Conservation (phyloP, 2,113 vertebrate species). For the Chrysemys picta region DNA sequence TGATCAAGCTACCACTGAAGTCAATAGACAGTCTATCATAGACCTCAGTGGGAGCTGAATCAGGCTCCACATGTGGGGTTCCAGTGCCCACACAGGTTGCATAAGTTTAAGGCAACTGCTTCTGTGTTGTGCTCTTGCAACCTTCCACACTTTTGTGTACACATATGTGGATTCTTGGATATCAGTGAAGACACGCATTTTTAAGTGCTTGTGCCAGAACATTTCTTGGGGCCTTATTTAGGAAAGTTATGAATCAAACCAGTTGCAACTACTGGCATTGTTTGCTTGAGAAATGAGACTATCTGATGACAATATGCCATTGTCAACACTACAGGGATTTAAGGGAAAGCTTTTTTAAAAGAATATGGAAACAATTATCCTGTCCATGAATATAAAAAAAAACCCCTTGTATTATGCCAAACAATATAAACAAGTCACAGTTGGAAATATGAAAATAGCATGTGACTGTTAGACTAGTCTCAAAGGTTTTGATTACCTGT, state of each 20-base stretch:
- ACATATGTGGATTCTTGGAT: background rate
- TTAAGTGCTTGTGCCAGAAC: background rate
- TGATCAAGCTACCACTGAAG: background rate
- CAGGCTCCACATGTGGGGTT: background rate
- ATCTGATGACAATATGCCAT: constrained; percentile 66
- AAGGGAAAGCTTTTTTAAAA: background rate
- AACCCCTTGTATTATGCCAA: constrained; percentile 45
- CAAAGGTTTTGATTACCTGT: constrained; percentile 32
- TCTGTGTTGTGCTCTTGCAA: background rate
- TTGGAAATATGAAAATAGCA: constrained; percentile 33
- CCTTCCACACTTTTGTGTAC: background rate
- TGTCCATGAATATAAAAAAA: constrained; percentile 44
- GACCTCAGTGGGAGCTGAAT: background rate
- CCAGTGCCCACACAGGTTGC: background rate
- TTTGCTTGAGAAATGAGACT: constrained; percentile 22
- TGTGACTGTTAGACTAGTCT: background rate
- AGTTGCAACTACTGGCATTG: constrained; percentile 23
- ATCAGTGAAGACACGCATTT: background rate
- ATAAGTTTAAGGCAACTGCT: background rate
- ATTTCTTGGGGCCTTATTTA: constrained; percentile 30
- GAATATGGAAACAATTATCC: constrained; percentile 73
- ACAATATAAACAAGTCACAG: constrained; percentile 27
- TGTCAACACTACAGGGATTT: constrained; percentile 44
- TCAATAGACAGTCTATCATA: background rate
- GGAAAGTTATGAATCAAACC: constrained; percentile 40